Base-by-base conservation (phyloP, 2,797 vertebrate species). In the Champsocephalus esox region DNA sequence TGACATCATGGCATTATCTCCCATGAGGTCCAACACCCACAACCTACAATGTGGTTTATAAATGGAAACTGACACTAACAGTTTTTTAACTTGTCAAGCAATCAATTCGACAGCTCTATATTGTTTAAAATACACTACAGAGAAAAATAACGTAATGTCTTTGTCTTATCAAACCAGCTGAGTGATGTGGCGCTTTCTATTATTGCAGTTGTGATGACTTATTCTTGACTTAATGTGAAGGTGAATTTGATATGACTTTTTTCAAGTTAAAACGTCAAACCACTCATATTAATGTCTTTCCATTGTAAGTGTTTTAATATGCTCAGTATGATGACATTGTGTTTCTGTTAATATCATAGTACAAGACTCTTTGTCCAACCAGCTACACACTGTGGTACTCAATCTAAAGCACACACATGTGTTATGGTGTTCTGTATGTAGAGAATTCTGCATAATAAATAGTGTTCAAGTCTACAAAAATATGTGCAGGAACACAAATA, bases 331-430 rank as follows among this genome's bases (percentile, higher is more conserved):
- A 60, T 52, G 0, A 49, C 65, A 77, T 50, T 49, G 48, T 44
- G 8, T 64, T 24, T 78, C 74, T 76, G 52, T 56, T 71, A 65
- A 13, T 67, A 41, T 46, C 28, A 28, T 28, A 28, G 28, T 28
- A 28, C 28, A 28, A 28, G 28, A 28, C 28, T 28, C 28, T 28
- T 28, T 28, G 28, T 28, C 28, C 28, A 28, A 5, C 28, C 28
- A 28, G 4, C 28, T 28, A 28, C 28, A 28, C 28, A 28, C 28
- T 28, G 28, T 5, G 28, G 28, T 28, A 4, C 28, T 28, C 28
- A 28, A 28, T 28, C 28, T 28, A 28, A 28, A 28, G 28, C 28
- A 28, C 28, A 28, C 28, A 5, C 3, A 28, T 5, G 4, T 1
- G 28, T 28, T 28, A 28, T 28, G 28, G 28, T 28, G 28, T 28